Percentiles rank a stretch among this genome's conserved stretches.
These are phyloP conservation scores for Acinonyx jubatus DNA, from an alignment of 2,113 vertebrate species.

Conservation along the genomic window DNA sequence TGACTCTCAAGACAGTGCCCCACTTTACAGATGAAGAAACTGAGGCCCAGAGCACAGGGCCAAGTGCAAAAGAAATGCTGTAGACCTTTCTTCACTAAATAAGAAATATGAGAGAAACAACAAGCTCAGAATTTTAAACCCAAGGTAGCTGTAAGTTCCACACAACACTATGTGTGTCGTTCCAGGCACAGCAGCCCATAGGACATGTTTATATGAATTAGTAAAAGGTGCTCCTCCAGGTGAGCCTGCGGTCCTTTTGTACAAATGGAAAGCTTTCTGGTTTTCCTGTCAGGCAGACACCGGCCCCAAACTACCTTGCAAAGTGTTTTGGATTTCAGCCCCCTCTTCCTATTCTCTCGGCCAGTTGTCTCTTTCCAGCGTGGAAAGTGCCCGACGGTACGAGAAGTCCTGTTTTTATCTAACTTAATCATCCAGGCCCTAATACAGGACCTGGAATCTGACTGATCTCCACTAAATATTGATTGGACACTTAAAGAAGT, in stretches of 20 bases:
- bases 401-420: not conserved
- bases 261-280: not conserved
- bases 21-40: not conserved
- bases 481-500: not conserved
- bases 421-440: not conserved
- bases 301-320: not conserved
- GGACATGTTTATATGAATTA: not conserved
- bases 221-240: not conserved
- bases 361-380: not conserved
- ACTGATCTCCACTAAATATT: not conserved
- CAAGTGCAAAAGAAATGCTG: not conserved
- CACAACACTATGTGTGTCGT: not conserved
- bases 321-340: not conserved
- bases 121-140: not conserved
- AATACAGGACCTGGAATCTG: not conserved
- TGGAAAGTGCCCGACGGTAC: not conserved
- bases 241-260: not conserved
- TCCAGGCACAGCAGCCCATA: not conserved
- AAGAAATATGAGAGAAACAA: not conserved
- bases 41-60: not conserved
- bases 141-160: not conserved
- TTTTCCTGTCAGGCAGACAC: not conserved
- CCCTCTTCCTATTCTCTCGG: not conserved
- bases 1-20: not conserved
- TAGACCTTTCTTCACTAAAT: not conserved